Evolutionary conservation across 2,888 invertebrate genomes (phyloP).

Genomic region (Tiliacea aurago): DNA sequence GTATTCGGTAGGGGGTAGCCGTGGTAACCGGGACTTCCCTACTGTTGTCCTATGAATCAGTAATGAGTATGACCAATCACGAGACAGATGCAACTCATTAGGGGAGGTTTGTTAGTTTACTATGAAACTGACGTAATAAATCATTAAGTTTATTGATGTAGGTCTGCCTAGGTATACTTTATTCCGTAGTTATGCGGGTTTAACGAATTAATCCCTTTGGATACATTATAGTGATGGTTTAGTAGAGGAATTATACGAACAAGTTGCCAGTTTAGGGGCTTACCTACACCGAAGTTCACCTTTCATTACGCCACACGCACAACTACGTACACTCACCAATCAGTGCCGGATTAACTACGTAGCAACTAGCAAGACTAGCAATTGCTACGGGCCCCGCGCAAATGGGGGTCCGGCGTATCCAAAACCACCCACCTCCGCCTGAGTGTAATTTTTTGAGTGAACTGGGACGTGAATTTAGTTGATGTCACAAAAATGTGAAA

Average conservation of each 20-base stretch:
- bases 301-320: not conserved
- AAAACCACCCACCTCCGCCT: no score
- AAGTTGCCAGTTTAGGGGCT: not conserved
- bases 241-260: not conserved
- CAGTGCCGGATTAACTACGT: no score
- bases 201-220: not conserved
- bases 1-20: conserved; percentile 23
- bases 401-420: no score
- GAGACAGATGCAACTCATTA: not conserved
- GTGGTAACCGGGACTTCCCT: conserved; percentile 23
- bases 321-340: not conserved
- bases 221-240: not conserved
- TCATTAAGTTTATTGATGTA: no score
- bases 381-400: no score
- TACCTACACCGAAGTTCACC: not conserved
- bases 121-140: not conserved
- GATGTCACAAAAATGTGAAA: no score
- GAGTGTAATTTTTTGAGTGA: no score
- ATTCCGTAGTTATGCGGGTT: not conserved
- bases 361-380: no score
- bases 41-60: conserved; percentile 23
- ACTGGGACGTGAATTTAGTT: no score
- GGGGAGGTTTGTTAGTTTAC: conserved; percentile 3
- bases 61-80: conserved; percentile 24
- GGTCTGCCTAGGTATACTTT: no score